Base-by-base conservation (phyloP, 2,797 vertebrate species). In the Psittacula derbiana region DNA sequence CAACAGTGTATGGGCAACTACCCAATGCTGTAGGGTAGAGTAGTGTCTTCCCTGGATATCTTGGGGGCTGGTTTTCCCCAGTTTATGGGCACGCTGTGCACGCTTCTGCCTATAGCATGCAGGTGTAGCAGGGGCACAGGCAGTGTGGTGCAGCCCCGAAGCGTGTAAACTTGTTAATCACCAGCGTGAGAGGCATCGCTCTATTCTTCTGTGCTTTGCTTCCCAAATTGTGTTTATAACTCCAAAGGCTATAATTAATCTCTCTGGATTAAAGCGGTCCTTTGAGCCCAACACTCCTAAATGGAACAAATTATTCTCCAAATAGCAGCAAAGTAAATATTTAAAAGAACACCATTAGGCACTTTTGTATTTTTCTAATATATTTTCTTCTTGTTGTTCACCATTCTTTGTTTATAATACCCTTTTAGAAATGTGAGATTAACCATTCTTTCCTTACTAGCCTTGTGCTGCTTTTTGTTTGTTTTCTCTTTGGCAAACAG, bases 231-330 rank as follows among this genome's bases (percentile, higher is more conserved):
- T 95, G 95, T 96, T 97, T 97, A 52, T 55, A 86, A 74, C 89
- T 96, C 90, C 50, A 74, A 95, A 67, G 58, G 82, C 95, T 96
- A 52, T 97, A 96, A 97, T 97, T 96, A 96, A 95, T 97, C 97
- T 96, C 96, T 88, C 89, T 36, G 91, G 97, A 96, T 91, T 97
- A 96, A 88, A 72, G 80, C 24, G 1, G 70, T 96, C 97, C 95
- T 96, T 86, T 95, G 97, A 96, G 94, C 73, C 91, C 93, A 89
- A 80, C 84, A 75, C 84, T 71, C 43, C 91, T 97, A 96, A 96
- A 94, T 96, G 92, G 92, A 97, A 94, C 93, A 95, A 97, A 90
- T 96, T 88, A 95, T 92, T 96, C 94, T 95, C 90, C 84, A 89
- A 69, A 80, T 60, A 96, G 93, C 69, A 96, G 94, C 91, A 93